phyloP scores from a whole-genome alignment of 2,797 vertebrate species.

The Lophotriccus pileatus region DNA sequence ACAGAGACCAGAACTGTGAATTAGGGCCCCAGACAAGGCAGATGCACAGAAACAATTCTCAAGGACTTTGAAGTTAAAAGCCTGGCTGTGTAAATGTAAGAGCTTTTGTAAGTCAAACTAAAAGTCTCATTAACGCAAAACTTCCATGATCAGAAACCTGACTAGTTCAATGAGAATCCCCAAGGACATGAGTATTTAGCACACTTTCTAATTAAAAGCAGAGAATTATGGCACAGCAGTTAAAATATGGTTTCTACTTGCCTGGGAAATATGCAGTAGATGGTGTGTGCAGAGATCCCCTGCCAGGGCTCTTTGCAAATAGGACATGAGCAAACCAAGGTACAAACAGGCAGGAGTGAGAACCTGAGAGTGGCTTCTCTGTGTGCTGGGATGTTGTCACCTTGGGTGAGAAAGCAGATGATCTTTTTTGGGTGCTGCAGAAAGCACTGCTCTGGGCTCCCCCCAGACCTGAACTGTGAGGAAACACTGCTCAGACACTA shows the following conservation, averaged over 20 bases:
- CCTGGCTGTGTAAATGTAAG: slow-evolving; percentile 48
- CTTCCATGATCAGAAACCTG: slow-evolving; percentile 68
- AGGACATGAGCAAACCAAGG: background rate
- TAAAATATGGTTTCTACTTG: slow-evolving; percentile 15
- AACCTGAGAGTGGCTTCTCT: background rate
- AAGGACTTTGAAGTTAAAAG: slow-evolving; percentile 71
- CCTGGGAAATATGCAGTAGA: background rate
- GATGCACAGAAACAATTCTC: slow-evolving; percentile 58
- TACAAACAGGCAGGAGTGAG: background rate
- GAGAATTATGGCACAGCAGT: slow-evolving; percentile 27
- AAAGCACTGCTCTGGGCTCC: background rate
- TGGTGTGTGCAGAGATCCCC: background rate
- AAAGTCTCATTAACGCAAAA: slow-evolving; percentile 49
- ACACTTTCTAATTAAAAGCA: slow-evolving; percentile 60
- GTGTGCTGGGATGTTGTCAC: background rate
- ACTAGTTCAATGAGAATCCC: slow-evolving; percentile 36
- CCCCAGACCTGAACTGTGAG: background rate
- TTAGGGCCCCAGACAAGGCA: slow-evolving; percentile 44
- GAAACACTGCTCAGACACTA: background rate
- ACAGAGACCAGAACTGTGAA: slow-evolving; percentile 13
- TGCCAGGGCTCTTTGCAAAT: background rate
- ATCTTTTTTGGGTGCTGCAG: background rate
- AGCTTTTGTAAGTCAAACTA: slow-evolving; percentile 70
- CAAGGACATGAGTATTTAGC: slow-evolving; percentile 33
- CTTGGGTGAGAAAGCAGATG: background rate